Base-by-base conservation (phyloP, 1,140 invertebrate species). In the Camponotus vicinus region DNA sequence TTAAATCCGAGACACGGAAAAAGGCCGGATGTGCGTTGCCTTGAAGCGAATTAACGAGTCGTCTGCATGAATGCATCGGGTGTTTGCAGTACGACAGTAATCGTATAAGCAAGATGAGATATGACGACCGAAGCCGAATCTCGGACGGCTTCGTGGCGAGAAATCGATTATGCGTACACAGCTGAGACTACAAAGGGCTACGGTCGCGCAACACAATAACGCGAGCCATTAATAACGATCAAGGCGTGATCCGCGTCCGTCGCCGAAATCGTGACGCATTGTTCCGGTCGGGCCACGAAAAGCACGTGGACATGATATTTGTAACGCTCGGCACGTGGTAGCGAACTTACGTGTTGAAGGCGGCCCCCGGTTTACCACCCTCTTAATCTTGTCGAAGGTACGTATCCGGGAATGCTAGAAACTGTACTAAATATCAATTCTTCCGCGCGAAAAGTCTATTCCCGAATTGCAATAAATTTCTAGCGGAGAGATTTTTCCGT, bases 181-280 rank as follows among this genome's bases (percentile, higher is more conserved):
- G 61, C 59, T 52, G 61, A 69, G 40, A 71, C 40, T 55, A 86
- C 87, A 82, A 80, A 88, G 80, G 71, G 40, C 55, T 55, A 59
- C 69, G 52, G 78, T 84, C 59, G 32, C 52, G 7, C 11, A 63
- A 49, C 70, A 83, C 88, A 86, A 86, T 86, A 86, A 86, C 82
- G 76, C 49, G 32, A 9, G 42, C 77, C 88, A 89, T 89, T 89
- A 86, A 89, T 89, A 89, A 89, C 78, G 88, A 89, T 89, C 88
- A 89, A 86, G 88, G 70, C 76, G 71, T 82, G 88, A 86, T 89
- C 83, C 84, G 71, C 49, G 73, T n/a, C 61, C 73, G 86, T 79
- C 77, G 77, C 77, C 70, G 83, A 89, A 82, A 89, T 89, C 83
- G 87, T 89, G 87, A 89, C 84, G 82, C 88, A 85, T 88, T 85